Conservation (phyloP, 2,113 vertebrate genomes). For the Sprattus sprattus region DNA sequence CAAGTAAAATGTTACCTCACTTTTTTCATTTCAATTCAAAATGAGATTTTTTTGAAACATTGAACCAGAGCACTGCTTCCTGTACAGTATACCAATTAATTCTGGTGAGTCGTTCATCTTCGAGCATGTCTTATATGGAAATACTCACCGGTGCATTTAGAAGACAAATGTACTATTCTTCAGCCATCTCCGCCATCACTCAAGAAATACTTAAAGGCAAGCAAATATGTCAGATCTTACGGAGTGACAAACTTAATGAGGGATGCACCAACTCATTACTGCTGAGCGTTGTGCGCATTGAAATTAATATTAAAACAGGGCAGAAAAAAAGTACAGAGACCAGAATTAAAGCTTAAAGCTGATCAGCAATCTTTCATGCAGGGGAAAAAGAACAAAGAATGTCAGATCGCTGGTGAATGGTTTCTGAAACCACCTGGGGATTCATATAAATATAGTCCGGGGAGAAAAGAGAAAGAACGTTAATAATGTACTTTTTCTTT, state of each 20-base stretch:
- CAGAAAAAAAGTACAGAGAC: background rate
- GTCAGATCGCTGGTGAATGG: background rate
- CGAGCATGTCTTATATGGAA: background rate
- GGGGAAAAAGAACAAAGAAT: background rate
- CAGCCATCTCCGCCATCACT: background rate
- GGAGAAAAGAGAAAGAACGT: background rate
- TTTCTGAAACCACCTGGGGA: background rate
- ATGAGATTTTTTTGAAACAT: background rate
- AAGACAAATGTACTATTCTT: background rate
- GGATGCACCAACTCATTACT: background rate
- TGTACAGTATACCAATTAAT: background rate
- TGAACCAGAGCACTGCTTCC: background rate
- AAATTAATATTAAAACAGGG: background rate
- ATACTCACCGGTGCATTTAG: background rate
- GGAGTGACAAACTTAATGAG: background rate
- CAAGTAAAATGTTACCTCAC: background rate
- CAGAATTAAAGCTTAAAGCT: background rate
- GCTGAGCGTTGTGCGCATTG: background rate
- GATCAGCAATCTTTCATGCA: background rate
- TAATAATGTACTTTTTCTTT: background rate
- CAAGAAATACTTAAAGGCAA: background rate
- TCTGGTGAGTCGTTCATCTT: background rate
- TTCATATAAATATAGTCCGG: background rate
- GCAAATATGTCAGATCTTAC: conserved; percentile 9
- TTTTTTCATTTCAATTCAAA: background rate